Evolutionary conservation across 2,797 vertebrate genomes (phyloP).

Genomic region (Siniperca undulata): DNA sequence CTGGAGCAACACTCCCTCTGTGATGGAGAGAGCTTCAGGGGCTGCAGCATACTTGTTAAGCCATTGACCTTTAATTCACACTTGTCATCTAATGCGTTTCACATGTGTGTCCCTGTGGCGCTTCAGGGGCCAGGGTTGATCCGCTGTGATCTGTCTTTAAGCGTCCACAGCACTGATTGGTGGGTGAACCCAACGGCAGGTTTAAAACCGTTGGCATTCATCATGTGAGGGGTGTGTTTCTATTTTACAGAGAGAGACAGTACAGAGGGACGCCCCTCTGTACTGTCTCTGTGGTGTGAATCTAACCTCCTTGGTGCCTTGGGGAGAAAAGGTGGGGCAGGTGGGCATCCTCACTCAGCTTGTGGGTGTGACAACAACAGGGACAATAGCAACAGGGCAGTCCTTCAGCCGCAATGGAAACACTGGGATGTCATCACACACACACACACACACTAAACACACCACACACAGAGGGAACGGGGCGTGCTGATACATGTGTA

Average conservation of each 20-base stretch:
- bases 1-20: slow-evolving; percentile 51
- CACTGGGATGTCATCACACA: slow-evolving; percentile 63
- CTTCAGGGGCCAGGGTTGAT: slow-evolving; percentile 56
- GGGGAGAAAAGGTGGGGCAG: slow-evolving; percentile 56
- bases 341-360: slow-evolving; percentile 66
- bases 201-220: slow-evolving; percentile 18
- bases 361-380: slow-evolving; percentile 80
- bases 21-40: slow-evolving; percentile 54
- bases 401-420: slow-evolving; percentile 69
- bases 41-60: slow-evolving; percentile 75
- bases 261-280: slow-evolving; percentile 13
- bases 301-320: slow-evolving; percentile 3
- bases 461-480: slow-evolving; percentile 22
- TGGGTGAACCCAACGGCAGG: slow-evolving; percentile 3
- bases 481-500: slow-evolving; percentile 51
- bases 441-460: slow-evolving; percentile 13
- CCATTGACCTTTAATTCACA: slow-evolving; percentile 81
- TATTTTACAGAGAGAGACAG: slow-evolving; percentile 10
- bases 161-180: slow-evolving; percentile 14
- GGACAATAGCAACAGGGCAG: slow-evolving; percentile 82
- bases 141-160: slow-evolving; percentile 45
- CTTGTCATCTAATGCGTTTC: slow-evolving; percentile 77
- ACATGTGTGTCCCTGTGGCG: slow-evolving; percentile 62
- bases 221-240: slow-evolving; percentile 21
- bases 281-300: not conserved